Evolutionary conservation across 2,797 vertebrate species (phyloP).

Genomic region (Sebastes jordani): DNA sequence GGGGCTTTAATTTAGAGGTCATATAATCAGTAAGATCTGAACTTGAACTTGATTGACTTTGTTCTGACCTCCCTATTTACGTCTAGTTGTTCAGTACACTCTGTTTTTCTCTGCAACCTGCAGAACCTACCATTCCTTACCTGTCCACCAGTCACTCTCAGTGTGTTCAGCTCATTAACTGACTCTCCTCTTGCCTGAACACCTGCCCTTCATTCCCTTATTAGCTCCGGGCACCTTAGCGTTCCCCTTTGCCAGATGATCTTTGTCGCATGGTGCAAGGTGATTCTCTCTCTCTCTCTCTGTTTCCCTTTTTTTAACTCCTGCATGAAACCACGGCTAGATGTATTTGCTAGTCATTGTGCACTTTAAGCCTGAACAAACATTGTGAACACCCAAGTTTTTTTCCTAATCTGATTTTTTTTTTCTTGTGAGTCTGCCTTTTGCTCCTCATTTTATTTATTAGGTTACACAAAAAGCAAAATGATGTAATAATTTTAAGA

Average conservation of each 20-base stretch:
- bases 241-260: not conserved
- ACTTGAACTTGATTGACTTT: not conserved
- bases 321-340: not conserved
- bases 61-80: not conserved
- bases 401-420: not conserved
- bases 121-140: conserved; percentile 4
- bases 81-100: not conserved
- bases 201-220: not conserved
- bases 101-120: not conserved
- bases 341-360: not conserved
- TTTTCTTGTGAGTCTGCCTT: not conserved
- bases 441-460: not conserved
- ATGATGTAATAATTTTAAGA: not conserved
- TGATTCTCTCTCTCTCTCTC: not conserved
- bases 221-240: no score
- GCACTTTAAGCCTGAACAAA: not conserved
- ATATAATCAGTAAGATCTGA: not conserved
- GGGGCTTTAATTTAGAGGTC: not conserved
- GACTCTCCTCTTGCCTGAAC: not conserved
- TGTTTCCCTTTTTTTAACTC: not conserved
- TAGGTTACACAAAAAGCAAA: not conserved
- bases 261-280: not conserved
- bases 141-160: conserved; percentile 1
- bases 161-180: conserved; percentile 13
- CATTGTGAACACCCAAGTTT: no score